phyloP scores from a whole-genome alignment of 2,888 invertebrate species.

The Lochmaea crataegi region DNA sequence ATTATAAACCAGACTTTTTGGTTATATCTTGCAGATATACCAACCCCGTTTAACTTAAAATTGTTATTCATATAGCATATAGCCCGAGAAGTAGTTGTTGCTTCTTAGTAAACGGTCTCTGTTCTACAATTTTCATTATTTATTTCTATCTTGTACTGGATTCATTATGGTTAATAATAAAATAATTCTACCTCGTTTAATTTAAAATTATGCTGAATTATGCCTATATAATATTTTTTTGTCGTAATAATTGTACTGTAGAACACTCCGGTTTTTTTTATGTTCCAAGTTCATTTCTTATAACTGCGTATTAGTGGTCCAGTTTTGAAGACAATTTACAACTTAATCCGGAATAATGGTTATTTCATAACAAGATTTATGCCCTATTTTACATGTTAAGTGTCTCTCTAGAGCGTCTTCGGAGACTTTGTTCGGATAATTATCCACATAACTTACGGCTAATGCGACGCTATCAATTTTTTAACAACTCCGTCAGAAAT shows the following conservation, averaged over 20 bases:
- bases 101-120: too few species aligned
- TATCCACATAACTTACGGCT: constrained; percentile 30
- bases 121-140: too few species aligned
- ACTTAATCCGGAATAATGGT: constrained; percentile 31
- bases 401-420: constrained; percentile 32
- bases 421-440: constrained; percentile 28
- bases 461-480: constrained; percentile 30
- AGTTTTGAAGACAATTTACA: constrained; percentile 29
- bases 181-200: not conserved
- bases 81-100: too few species aligned
- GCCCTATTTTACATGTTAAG: constrained; percentile 30
- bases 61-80: too few species aligned
- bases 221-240: not conserved
- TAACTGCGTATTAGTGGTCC: constrained; percentile 23
- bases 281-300: not conserved
- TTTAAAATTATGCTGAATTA: not conserved
- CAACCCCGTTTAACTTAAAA: too few species aligned
- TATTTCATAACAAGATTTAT: constrained; percentile 37
- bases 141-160: too few species aligned
- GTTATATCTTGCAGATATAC: too few species aligned
- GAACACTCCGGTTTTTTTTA: not conserved
- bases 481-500: constrained; percentile 14
- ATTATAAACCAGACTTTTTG: too few species aligned
- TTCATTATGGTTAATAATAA: not conserved
- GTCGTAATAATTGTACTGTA: not conserved